Evolutionary conservation across 2,888 invertebrate species (phyloP), one percentile per base, ranked within the genome.

Genomic region (Phanerotoma sp.): DNA sequence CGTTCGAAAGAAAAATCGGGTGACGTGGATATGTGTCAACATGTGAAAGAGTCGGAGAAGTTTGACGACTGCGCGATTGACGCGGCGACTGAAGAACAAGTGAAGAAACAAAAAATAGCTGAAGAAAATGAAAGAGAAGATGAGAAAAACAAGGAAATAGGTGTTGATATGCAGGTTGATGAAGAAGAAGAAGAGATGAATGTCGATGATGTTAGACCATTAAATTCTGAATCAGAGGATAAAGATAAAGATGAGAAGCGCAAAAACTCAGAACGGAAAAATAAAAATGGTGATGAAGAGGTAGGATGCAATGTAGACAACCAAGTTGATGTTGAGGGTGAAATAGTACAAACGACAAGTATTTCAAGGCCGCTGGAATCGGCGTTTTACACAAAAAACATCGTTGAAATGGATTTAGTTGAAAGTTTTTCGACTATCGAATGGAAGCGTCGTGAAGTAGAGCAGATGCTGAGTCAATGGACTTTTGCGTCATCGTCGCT

Each of bases 51-150:
- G 62, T 86, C 89, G 0, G 87, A 88, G 57, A 83, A 85, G 55
- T 83, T 83, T 60, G 88, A 91, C 69, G 82, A 87, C 51, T 88
- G 91, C 72, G 86, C 86, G 62, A 74, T 89, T 61, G 91, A 91
- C 64, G 86, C 86, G 46, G 90, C 90, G 0, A 90, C 89, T 0
- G 85, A 90, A 74, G 93, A 95, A 62, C 94, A 96, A 78, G 88
- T 32, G 82, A 89, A 63, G 77, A 84, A 88, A 63, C 84, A 85
- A 35, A 72, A 85, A 5, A 83, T 84, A n/a, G 82, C 86, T 56
- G 80, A 84, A 37, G 83, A 86, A 20, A 84, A 86, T 38, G 81
- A 84, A 52, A 81, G 85, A 32, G 81, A 81, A 4, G 82, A 84
- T 9, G 79, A 83, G 44, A 44, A 55, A 1, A 58, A 67, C 11